Conservation (phyloP, 1,140 invertebrate species). For the Telenomus remus region DNA sequence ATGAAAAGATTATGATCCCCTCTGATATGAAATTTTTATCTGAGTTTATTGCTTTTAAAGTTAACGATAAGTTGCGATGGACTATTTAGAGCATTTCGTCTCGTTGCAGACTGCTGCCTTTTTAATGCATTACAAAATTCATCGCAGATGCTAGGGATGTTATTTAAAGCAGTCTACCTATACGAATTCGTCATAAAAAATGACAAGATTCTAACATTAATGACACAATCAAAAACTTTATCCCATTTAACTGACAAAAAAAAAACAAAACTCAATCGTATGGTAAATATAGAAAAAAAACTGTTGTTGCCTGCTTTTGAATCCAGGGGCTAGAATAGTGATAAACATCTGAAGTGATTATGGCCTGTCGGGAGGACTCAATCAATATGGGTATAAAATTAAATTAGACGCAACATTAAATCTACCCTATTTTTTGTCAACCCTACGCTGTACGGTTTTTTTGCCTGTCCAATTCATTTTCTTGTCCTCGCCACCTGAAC, state of each 20-base stretch:
- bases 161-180: too few species aligned
- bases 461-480: slow-evolving; percentile 16
- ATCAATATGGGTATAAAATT: slow-evolving; percentile 13
- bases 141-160: not conserved
- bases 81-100: slow-evolving; percentile 5
- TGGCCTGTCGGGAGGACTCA: not conserved
- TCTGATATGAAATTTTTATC: slow-evolving; percentile 5
- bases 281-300: too few species aligned
- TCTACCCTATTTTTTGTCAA: slow-evolving; percentile 6
- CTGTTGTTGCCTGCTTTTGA: too few species aligned
- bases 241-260: too few species aligned
- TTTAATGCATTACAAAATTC: not conserved
- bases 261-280: too few species aligned
- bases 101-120: slow-evolving; percentile 3
- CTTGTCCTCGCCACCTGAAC: slow-evolving; percentile 19
- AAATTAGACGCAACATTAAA: slow-evolving; percentile 25
- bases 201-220: too few species aligned
- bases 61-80: slow-evolving; percentile 3
- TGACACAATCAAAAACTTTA: too few species aligned
- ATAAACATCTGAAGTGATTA: not conserved
- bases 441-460: not conserved
- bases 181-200: too few species aligned
- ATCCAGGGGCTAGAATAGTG: not conserved
- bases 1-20: slow-evolving; percentile 13
- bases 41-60: slow-evolving; percentile 16